A percentile compares a stretch with the other conserved stretches of the same genome.
These are phyloP conservation scores for Cotesia glomerata DNA, from an alignment of 1,140 invertebrate genomes.

Conservation along the genomic window DNA sequence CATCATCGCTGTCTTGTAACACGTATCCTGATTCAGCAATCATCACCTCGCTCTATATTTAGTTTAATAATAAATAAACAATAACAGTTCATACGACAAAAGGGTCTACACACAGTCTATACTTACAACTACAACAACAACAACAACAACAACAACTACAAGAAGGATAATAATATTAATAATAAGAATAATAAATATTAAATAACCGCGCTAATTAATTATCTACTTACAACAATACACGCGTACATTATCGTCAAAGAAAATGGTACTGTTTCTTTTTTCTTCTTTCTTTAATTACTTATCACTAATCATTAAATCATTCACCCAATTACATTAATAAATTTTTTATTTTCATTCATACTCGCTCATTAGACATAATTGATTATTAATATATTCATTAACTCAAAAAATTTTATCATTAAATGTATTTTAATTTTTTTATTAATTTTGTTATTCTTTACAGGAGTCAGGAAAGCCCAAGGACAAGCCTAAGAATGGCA, in stretches of 20 bases:
- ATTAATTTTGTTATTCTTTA: constrained; percentile 41
- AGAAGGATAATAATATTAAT: background rate
- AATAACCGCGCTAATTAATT: background rate
- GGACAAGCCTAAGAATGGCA: constrained; percentile 60
- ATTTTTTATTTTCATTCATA: background rate
- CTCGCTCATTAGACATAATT: background rate
- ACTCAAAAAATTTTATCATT: background rate
- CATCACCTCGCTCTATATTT: too few species aligned
- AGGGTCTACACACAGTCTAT: background rate
- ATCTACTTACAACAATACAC: background rate
- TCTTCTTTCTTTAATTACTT: background rate
- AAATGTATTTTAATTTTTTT: background rate
- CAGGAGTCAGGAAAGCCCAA: constrained; percentile 62
- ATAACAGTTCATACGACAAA: background rate
- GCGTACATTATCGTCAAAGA: background rate
- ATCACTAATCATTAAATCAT: background rate
- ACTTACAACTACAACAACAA: background rate
- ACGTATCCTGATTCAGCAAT: background rate
- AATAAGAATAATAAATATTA: background rate
- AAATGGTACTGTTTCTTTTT: constrained; percentile 12
- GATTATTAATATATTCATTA: background rate
- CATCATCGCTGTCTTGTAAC: background rate
- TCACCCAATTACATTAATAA: background rate
- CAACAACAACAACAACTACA: background rate
- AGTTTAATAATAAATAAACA: too few species aligned